A percentile compares a stretch with the other conserved stretches of the same genome.
These are phyloP conservation scores for Nothocercus julius DNA, from an alignment of 2,113 vertebrate species.

Conservation along the genomic window DNA sequence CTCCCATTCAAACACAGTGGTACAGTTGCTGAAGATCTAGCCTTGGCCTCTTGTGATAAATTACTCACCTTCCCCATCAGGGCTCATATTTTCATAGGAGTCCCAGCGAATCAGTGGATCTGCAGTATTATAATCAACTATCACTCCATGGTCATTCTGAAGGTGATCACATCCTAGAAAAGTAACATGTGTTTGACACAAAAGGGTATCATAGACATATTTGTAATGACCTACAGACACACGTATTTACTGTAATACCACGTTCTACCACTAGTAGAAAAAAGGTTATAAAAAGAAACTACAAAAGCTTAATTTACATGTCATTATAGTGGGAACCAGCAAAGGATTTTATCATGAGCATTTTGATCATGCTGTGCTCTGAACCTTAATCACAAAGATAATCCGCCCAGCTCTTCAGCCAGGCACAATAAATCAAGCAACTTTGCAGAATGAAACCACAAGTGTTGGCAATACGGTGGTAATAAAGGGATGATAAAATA, in stretches of 20 bases:
- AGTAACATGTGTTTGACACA: background rate
- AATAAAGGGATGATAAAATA: background rate
- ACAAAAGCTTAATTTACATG: background rate
- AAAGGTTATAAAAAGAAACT: background rate
- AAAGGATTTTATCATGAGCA: background rate
- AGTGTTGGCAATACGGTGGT: background rate
- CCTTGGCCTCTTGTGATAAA: background rate
- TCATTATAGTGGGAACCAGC: background rate
- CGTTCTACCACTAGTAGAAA: background rate
- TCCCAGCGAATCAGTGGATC: conserved; percentile 92
- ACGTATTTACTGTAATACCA: background rate
- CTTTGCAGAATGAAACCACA: background rate
- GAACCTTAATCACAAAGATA: background rate
- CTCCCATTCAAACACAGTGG: background rate
- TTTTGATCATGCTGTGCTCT: background rate
- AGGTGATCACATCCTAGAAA: conserved; percentile 82
- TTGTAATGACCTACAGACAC: background rate
- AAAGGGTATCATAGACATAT: background rate
- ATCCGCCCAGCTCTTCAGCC: background rate
- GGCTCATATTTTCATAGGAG: conserved; percentile 89
- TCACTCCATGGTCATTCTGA: conserved; percentile 84
- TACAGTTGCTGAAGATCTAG: background rate
- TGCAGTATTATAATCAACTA: conserved; percentile 87
- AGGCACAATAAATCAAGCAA: background rate
- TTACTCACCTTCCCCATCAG: conserved; percentile 87